Conservation (phyloP, 2,113 vertebrate species). For the Hyaena hyaena region DNA sequence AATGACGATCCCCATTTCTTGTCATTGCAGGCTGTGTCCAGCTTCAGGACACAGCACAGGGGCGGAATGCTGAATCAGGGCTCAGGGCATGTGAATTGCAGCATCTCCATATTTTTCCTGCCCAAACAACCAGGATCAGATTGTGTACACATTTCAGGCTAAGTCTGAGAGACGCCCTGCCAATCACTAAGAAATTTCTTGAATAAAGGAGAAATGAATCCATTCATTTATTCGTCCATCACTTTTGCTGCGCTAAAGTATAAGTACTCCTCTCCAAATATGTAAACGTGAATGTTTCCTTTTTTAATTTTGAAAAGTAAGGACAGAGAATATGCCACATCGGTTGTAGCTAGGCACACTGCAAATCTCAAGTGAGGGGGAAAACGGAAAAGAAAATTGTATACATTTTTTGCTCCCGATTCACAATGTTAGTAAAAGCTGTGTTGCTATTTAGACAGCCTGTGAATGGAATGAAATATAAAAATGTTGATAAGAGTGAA, state of each 20-base stretch:
- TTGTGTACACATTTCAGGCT: not conserved
- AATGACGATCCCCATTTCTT: not conserved
- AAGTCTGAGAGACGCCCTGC: not conserved
- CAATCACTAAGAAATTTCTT: not conserved
- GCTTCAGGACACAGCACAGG: not conserved
- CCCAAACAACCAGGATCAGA: not conserved
- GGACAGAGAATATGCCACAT: not conserved
- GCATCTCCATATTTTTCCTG: not conserved
- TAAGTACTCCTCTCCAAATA: not conserved
- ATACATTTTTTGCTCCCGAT: not conserved
- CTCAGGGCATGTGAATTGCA: not conserved
- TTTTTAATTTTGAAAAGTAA: slow-evolving; percentile 41
- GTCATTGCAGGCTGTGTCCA: not conserved
- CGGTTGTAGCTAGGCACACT: not conserved
- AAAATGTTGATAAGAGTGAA: not conserved
- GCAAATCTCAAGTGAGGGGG: not conserved
- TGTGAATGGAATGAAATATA: not conserved
- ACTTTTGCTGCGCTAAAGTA: not conserved
- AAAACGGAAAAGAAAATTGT: not conserved
- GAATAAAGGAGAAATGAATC: slow-evolving; percentile 6
- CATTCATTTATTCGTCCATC: not conserved
- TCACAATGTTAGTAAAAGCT: not conserved
- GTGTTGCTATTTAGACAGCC: not conserved
- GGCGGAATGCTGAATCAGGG: not conserved
- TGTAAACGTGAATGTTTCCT: not conserved